Percentiles rank a stretch among this genome's conserved stretches.
phyloP scores from a whole-genome alignment of 2,888 invertebrate genomes.

The Tetramorium bicarinatum region DNA sequence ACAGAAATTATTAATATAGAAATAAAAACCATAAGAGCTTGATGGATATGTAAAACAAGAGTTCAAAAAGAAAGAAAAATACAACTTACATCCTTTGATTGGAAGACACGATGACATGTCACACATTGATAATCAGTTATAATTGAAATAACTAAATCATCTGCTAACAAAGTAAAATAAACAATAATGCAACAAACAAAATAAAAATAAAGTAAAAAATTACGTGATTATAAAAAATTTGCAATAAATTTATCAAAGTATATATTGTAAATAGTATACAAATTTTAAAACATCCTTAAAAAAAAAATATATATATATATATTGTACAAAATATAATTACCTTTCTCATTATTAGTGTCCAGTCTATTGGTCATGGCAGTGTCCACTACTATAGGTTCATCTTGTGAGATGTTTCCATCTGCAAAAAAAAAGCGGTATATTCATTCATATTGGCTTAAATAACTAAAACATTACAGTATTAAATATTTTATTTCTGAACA shows the following conservation, averaged over 20 bases:
- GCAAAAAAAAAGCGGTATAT: slow-evolving; percentile 41
- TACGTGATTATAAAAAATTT: too few species aligned
- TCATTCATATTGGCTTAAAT: not conserved
- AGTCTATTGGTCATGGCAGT: slow-evolving; percentile 8
- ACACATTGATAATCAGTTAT: slow-evolving; percentile 84
- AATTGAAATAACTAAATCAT: slow-evolving; percentile 80
- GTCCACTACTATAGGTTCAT: slow-evolving; percentile 53
- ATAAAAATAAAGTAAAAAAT: too few species aligned
- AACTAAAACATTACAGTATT: not conserved
- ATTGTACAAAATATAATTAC: slow-evolving; percentile 37
- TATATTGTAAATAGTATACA: too few species aligned
- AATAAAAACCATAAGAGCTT: not conserved
- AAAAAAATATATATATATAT: not conserved
- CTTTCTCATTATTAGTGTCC: slow-evolving; percentile 60
- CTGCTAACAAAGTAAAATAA: slow-evolving; percentile 69
- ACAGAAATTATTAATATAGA: not conserved
- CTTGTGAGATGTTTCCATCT: slow-evolving; percentile 53
- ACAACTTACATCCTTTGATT: slow-evolving; percentile 80
- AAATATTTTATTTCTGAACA: not conserved
- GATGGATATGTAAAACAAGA: not conserved
- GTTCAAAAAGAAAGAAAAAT: slow-evolving; percentile 21
- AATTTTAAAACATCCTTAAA: too few species aligned
- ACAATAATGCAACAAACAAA: not conserved
- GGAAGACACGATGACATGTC: slow-evolving; percentile 83
- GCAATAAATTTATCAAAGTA: too few species aligned